Conservation (phyloP, 2,797 vertebrate species). For the Brachymystax lenok region DNA sequence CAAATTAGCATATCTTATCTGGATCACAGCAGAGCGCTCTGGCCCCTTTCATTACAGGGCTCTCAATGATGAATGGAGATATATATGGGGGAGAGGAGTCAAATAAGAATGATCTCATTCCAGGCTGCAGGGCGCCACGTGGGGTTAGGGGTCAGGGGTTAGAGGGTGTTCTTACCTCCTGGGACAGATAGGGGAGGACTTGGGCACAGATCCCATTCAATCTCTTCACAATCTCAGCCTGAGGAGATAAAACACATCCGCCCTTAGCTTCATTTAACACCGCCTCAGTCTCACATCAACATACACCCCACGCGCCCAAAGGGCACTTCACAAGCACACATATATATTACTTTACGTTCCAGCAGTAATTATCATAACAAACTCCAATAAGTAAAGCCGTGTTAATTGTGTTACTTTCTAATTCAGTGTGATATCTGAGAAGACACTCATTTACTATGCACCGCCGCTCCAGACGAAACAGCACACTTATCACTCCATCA, state of each 20-base stretch:
- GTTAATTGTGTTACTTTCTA: constrained; percentile 74
- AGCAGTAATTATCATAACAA: constrained; percentile 74
- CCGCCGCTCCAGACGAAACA: constrained; percentile 62
- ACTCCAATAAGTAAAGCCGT: constrained; percentile 75
- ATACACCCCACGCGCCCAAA: background rate
- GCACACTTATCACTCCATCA: constrained; percentile 46
- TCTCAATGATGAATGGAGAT: background rate
- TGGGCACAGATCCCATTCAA: constrained; percentile 97
- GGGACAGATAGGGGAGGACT: constrained; percentile 96
- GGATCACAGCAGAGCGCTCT: constrained; percentile 63
- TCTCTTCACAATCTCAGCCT: constrained; percentile 98
- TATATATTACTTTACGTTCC: constrained; percentile 44
- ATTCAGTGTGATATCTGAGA: constrained; percentile 62
- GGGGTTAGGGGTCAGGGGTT: constrained; percentile 18
- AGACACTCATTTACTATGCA: constrained; percentile 66
- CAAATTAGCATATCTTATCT: constrained; percentile 72
- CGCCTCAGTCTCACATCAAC: background rate
- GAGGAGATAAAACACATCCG: constrained; percentile 22
- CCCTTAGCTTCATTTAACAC: background rate
- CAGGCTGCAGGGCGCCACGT: no score
- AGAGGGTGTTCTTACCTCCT: constrained; percentile 83
- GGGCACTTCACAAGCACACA: background rate
- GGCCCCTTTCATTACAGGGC: constrained; percentile 48
- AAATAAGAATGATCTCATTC: constrained; percentile 10
- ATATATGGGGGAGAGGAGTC: constrained; percentile 4